Evolutionary conservation across 2,113 vertebrate genomes (phyloP).

Genomic region (Oncorhynchus masou): DNA sequence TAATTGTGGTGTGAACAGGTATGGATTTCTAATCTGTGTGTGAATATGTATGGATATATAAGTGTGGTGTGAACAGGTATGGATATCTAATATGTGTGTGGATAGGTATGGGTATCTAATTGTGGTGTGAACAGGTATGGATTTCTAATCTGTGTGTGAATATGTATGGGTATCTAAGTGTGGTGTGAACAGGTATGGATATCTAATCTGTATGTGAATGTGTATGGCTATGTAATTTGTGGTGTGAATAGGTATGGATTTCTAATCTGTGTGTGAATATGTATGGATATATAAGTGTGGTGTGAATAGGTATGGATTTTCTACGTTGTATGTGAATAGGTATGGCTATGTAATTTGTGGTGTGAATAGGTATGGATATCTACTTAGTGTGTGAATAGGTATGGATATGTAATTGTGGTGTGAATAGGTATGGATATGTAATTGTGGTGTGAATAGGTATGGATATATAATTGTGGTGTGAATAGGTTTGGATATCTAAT

Average conservation of each 20-base stretch:
- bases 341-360: too few relatives aligned
- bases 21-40: background rate
- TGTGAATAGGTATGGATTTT: background rate
- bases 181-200: background rate
- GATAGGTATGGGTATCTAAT: too few relatives aligned
- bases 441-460: too few relatives aligned
- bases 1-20: background rate
- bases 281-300: too few relatives aligned
- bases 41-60: background rate
- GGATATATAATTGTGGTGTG: too few relatives aligned
- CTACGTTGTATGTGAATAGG: too few relatives aligned
- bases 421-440: too few relatives aligned
- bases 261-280: background rate
- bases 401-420: too few relatives aligned
- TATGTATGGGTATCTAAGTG: too few relatives aligned
- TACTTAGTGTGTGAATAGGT: too few relatives aligned
- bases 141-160: background rate
- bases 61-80: background rate
- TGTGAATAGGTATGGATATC: too few relatives aligned
- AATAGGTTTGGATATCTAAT: background rate
- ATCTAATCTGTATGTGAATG: background rate
- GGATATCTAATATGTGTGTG: background rate
- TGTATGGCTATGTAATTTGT: too few relatives aligned
- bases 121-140: background rate
- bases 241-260: background rate